phyloP scores from a whole-genome alignment of 2,888 invertebrate genomes.

The Octodonta nipae region DNA sequence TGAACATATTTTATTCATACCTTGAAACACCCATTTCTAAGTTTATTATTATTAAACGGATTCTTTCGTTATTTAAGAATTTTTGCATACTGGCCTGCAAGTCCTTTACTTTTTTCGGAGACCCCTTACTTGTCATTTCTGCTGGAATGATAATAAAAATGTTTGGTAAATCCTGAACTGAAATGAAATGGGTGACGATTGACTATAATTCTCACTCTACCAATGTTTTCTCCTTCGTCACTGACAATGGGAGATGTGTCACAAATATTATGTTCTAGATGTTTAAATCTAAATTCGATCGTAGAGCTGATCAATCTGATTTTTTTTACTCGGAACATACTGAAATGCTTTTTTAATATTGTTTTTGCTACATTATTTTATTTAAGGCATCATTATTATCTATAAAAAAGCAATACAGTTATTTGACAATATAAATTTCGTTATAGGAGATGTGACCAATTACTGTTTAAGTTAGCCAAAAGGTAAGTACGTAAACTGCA shows the following conservation, averaged over 20 bases:
- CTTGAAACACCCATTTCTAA: slow-evolving; percentile 14
- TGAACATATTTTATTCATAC: slow-evolving; percentile 1
- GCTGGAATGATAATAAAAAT: slow-evolving; percentile 6
- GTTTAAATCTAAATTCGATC: slow-evolving; percentile 9
- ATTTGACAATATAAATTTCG: too few relatives aligned
- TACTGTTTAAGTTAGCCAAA: too few relatives aligned
- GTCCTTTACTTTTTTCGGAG: slow-evolving; percentile 10
- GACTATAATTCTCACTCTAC: not conserved
- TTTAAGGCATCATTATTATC: not conserved
- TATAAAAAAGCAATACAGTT: too few relatives aligned
- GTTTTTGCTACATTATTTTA: slow-evolving; percentile 5
- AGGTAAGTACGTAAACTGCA: too few relatives aligned
- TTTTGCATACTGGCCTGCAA: slow-evolving; percentile 10
- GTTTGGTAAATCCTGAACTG: not conserved
- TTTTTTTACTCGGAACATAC: slow-evolving; percentile 6
- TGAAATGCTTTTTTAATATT: slow-evolving; percentile 8
- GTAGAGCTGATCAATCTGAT: slow-evolving; percentile 7
- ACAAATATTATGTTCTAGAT: slow-evolving; percentile 8
- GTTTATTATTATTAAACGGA: slow-evolving; percentile 5
- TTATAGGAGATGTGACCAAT: too few relatives aligned
- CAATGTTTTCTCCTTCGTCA: slow-evolving; percentile 4
- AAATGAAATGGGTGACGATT: not conserved
- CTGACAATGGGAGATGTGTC: too few relatives aligned
- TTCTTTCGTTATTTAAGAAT: slow-evolving; percentile 8
- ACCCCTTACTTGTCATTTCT: slow-evolving; percentile 8